These are phyloP conservation scores for Siniperca obscura DNA, from an alignment of 2,797 vertebrate genomes.

Conservation along the genomic window DNA sequence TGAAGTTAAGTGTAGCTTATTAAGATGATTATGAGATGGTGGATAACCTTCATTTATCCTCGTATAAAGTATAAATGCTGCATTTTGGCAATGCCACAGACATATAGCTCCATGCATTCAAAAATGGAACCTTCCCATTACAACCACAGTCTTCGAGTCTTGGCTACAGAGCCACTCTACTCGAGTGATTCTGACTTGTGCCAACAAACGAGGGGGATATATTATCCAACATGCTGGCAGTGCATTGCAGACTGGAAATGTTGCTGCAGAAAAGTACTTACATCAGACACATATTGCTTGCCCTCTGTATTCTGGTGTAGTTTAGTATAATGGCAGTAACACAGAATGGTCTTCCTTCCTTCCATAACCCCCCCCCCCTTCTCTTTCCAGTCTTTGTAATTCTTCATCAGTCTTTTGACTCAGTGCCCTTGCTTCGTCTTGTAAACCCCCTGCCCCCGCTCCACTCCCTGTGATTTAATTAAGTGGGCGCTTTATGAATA, in stretches of 20 bases:
- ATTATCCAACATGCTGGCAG: slow-evolving; percentile 60
- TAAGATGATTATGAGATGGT: too few relatives aligned
- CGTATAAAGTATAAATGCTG: slow-evolving; percentile 49
- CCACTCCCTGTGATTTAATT: slow-evolving; percentile 93
- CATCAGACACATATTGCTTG: slow-evolving; percentile 31
- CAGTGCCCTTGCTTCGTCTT: slow-evolving; percentile 74
- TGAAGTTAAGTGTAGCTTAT: too few relatives aligned
- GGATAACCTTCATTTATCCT: slow-evolving; percentile 35
- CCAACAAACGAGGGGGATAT: slow-evolving; percentile 60
- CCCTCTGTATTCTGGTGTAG: slow-evolving; percentile 39
- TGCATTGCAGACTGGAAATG: slow-evolving; percentile 31
- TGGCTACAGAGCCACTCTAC: slow-evolving; percentile 51
- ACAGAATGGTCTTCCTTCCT: slow-evolving; percentile 16
- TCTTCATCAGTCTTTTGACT: slow-evolving; percentile 74
- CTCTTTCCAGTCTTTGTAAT: slow-evolving; percentile 63
- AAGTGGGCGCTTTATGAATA: slow-evolving; percentile 96
- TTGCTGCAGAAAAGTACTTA: slow-evolving; percentile 27
- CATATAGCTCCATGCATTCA: slow-evolving; percentile 52
- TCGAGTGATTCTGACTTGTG: slow-evolving; percentile 58
- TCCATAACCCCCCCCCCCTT: slow-evolving; percentile 25
- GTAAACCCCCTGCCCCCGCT: slow-evolving; percentile 51
- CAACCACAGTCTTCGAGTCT: slow-evolving; percentile 42
- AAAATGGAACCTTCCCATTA: slow-evolving; percentile 58
- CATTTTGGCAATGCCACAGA: slow-evolving; percentile 45
- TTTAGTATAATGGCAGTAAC: slow-evolving; percentile 40